phyloP scores from a whole-genome alignment of 2,113 vertebrate species.

The Eidolon helvum region DNA sequence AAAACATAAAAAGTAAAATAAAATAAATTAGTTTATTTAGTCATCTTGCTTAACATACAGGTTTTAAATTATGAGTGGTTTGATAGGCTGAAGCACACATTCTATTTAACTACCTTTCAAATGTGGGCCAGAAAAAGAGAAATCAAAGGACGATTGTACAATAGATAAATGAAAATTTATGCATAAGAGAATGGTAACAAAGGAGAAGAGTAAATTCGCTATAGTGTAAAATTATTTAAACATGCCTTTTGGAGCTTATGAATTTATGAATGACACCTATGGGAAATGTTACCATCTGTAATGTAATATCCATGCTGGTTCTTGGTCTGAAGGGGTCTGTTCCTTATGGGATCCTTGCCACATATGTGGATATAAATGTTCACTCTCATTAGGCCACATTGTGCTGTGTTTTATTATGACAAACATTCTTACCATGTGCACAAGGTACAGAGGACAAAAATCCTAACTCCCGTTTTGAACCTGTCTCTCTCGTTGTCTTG shows the following conservation, averaged over 20 bases:
- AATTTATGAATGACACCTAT: background rate
- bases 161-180: background rate
- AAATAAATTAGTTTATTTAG: background rate
- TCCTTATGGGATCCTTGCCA: background rate
- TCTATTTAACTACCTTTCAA: background rate
- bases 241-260: background rate
- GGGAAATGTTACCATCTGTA: background rate
- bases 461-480: background rate
- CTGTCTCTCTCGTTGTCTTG: background rate
- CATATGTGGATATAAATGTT: background rate
- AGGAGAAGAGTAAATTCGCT: background rate
- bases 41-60: background rate
- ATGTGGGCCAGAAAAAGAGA: background rate
- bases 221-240: background rate
- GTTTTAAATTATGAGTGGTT: background rate
- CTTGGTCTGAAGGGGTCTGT: background rate
- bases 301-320: background rate
- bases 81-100: background rate
- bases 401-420: background rate
- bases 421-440: background rate
- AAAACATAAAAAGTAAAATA: background rate
- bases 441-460: background rate
- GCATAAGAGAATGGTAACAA: background rate
- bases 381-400: background rate
- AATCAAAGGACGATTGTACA: background rate